Percentiles rank a stretch among this genome's conserved stretches.
Conservation (phyloP, 1,140 invertebrate genomes). For the Hylyphantes graminicola region DNA sequence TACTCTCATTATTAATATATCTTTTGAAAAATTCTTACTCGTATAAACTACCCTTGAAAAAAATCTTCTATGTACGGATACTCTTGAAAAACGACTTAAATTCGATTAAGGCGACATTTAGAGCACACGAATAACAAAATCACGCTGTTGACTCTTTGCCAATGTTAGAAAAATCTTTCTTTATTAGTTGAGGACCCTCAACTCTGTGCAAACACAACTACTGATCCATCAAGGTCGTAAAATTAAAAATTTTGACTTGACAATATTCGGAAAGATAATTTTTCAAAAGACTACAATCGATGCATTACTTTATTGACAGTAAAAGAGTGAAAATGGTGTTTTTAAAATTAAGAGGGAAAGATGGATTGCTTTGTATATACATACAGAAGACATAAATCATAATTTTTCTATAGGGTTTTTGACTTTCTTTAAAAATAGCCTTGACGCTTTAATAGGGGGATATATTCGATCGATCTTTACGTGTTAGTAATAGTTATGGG, state of each 20-base stretch:
- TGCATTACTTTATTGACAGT: constrained; percentile 44
- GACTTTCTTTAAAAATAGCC: constrained; percentile 27
- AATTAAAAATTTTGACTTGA: constrained; percentile 24
- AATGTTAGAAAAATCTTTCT: neutral
- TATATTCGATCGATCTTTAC: too few relatives aligned
- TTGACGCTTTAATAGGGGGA: neutral
- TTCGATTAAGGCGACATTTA: too few relatives aligned
- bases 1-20: too few relatives aligned
- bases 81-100: too few relatives aligned
- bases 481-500: too few relatives aligned
- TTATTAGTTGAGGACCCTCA: neutral
- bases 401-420: constrained; percentile 1
- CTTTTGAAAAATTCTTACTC: too few relatives aligned
- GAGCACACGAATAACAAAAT: neutral
- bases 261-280: constrained; percentile 19
- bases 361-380: constrained; percentile 35
- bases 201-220: neutral
- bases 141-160: neutral
- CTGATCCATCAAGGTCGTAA: constrained; percentile 43
- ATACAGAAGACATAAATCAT: constrained; percentile 34
- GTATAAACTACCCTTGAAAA: too few relatives aligned
- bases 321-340: constrained; percentile 6
- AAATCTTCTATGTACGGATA: too few relatives aligned
- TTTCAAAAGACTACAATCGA: constrained; percentile 35
- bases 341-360: constrained; percentile 53